Conservation (phyloP, 2,113 vertebrate species). For the Eidolon helvum region DNA sequence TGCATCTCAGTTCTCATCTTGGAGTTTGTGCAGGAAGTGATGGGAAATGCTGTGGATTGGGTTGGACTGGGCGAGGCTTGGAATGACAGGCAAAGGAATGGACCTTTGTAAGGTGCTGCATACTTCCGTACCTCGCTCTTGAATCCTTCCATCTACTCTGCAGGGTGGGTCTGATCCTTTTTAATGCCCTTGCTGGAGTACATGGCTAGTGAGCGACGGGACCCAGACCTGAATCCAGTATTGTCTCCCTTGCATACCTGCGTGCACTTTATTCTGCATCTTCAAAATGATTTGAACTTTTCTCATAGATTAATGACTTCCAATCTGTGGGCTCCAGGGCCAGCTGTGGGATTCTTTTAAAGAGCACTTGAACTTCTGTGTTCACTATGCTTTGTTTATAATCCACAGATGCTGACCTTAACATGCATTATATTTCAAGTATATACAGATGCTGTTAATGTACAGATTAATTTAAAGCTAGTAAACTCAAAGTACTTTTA, state of each 20-base stretch:
- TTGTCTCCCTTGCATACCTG: neutral
- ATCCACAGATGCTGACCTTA: neutral
- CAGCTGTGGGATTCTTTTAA: neutral
- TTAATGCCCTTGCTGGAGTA: neutral
- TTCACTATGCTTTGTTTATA: neutral
- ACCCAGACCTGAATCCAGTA: neutral
- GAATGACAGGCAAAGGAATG: neutral
- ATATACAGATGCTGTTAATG: neutral
- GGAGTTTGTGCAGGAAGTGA: neutral
- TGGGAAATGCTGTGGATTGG: neutral
- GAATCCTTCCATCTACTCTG: neutral
- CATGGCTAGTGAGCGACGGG: neutral
- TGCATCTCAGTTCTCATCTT: neutral
- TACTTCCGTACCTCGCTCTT: neutral
- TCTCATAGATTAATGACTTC: neutral
- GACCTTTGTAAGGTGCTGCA: neutral
- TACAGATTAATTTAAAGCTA: neutral
- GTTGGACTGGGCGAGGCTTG: neutral
- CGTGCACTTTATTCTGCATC: neutral
- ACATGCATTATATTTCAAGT: neutral
- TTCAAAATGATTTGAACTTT: neutral
- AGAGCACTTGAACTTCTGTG: neutral
- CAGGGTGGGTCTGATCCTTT: neutral
- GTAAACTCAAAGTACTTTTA: slow-evolving; percentile 26
- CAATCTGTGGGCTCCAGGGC: neutral